Evolutionary conservation across 2,888 invertebrate genomes (phyloP).

Genomic region (Physocephala rufipes): DNA sequence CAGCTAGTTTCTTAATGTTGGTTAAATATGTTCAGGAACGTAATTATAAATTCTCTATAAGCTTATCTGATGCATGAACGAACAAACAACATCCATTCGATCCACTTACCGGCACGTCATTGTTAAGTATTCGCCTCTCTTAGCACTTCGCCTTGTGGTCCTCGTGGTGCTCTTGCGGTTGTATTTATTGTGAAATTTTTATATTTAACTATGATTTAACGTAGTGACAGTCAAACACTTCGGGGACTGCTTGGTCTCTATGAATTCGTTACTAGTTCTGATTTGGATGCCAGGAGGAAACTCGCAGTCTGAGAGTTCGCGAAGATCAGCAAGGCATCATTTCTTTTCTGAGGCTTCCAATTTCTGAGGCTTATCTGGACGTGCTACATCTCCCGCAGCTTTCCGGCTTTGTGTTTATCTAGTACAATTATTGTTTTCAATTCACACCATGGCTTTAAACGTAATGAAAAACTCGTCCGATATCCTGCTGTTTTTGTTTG

Average conservation of each 20-base stretch:
- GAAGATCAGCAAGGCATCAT: no score
- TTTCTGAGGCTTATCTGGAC: no score
- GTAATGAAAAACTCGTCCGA: no score
- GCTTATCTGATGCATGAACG: conserved; percentile 64
- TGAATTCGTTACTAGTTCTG: no score
- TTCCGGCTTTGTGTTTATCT: no score
- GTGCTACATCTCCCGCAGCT: no score
- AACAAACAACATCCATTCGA: conserved; percentile 61
- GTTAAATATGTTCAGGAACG: conserved; percentile 48
- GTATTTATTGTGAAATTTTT: conserved; percentile 51
- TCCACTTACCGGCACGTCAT: conserved; percentile 42
- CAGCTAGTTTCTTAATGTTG: neutral
- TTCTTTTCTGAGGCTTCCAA: no score
- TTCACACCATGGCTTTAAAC: no score
- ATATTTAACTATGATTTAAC: conserved; percentile 44
- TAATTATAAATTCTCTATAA: conserved; percentile 66
- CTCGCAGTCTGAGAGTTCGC: no score
- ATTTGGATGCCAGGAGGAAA: no score
- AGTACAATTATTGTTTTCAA: no score
- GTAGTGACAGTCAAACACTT: conserved; percentile 22
- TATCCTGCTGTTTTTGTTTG: neutral
- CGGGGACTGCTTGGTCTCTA: conserved; percentile 13
- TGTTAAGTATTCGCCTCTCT: conserved; percentile 40
- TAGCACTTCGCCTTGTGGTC: conserved; percentile 9
- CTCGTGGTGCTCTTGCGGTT: conserved; percentile 35